Evolutionary conservation across 2,888 invertebrate genomes (phyloP), one percentile per base, ranked within the genome.

Genomic region (Stegophylla sp.): DNA sequence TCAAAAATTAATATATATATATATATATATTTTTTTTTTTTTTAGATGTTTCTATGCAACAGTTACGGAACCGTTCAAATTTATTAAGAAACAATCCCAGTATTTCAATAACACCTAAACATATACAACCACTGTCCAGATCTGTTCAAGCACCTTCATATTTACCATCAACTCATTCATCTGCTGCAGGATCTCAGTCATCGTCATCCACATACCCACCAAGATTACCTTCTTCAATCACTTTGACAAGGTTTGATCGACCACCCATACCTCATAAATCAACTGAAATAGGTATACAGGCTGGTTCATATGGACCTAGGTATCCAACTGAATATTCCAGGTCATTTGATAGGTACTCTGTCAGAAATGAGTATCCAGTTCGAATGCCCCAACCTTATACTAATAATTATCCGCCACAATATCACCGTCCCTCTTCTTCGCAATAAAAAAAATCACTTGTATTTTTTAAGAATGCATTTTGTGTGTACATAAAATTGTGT

Each of bases 91-190:
- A 87, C 83, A 87, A 87, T 83, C 86, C 87, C 20, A 87, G 86
- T 17, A 87, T 87, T 82, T 87, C 87, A 34, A 87, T 87, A 83
- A 87, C 87, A 82, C 87, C 87, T 20, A 82, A 67, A 75, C 61
- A 79, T 41, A 51, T 53, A 41, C 64, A 41, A 1, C 28, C 79
- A 51, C 3, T 48, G 0, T 20, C 59, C 28, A 79, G 61, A 61
- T n/a, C 79, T 48, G 34, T 79, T 69, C 79, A 79, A 20, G 17
- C 59, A 20, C 69, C 59, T 2, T 51, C 71, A 61, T 79, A 79
- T 17, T 61, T 71, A 23, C 34, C 61, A 34, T 20, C 28, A 34
- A 51, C 56, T 17, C 79, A 79, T 71, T 61, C 34, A n/a, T 51
- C 69, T 34, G 20, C 61, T 61, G 45, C 51, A n/a, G 23, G 17